Evolutionary conservation across 2,113 vertebrate genomes (phyloP).

Genomic region (Vicugna pacos): DNA sequence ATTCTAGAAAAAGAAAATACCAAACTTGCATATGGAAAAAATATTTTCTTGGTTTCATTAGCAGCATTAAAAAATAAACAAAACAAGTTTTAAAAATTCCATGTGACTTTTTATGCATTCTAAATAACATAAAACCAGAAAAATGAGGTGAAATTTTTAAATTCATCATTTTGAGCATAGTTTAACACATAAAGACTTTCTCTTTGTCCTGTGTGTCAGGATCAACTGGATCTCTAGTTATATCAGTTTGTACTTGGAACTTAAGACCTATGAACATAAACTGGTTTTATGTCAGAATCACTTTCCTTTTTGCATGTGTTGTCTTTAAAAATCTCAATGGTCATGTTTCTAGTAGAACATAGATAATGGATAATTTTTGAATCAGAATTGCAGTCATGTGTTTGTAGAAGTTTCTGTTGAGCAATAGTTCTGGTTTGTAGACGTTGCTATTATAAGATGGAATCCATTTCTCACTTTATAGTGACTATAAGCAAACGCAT

Average conservation of each 20-base stretch:
- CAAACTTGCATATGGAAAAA: neutral
- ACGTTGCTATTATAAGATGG: neutral
- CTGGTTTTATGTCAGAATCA: neutral
- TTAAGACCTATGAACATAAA: neutral
- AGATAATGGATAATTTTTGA: neutral
- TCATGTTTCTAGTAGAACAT: neutral
- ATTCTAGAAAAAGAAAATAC: slow-evolving; percentile 66
- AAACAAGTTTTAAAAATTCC: neutral
- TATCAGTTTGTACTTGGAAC: neutral
- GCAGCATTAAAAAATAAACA: slow-evolving; percentile 8
- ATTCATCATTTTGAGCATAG: neutral
- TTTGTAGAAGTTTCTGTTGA: neutral
- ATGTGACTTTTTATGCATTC: neutral
- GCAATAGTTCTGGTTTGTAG: neutral
- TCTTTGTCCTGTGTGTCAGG: neutral
- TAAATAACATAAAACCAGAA: neutral
- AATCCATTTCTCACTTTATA: neutral
- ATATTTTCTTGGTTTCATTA: slow-evolving; percentile 42
- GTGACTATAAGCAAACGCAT: neutral
- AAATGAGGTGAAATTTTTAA: neutral
- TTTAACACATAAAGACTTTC: neutral
- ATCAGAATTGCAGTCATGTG: neutral
- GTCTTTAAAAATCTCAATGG: neutral
- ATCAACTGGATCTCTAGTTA: neutral
- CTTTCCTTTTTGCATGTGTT: slow-evolving; percentile 12